Evolutionary conservation across 2,113 vertebrate species (phyloP).

Genomic region (Phrynocephalus versicolor): DNA sequence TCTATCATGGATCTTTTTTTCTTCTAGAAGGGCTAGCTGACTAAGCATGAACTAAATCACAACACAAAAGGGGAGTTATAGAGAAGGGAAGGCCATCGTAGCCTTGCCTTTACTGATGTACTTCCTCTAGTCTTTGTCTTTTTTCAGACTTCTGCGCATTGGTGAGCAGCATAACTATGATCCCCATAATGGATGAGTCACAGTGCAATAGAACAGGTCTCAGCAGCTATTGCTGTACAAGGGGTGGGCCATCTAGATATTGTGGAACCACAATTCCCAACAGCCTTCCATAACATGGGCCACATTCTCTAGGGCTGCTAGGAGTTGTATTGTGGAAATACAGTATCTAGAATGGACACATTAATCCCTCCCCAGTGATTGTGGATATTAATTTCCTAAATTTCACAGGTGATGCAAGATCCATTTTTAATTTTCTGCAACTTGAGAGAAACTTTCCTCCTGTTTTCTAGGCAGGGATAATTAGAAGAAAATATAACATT

Average conservation of each 20-base stretch:
- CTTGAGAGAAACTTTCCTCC: background rate
- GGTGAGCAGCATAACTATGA: background rate
- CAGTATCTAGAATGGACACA: background rate
- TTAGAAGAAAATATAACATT: background rate
- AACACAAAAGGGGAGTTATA: background rate
- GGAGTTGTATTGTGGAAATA: background rate
- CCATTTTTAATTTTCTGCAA: background rate
- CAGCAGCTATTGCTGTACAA: background rate
- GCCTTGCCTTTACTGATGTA: background rate
- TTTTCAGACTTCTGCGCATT: background rate
- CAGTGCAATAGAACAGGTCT: background rate
- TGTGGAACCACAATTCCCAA: background rate
- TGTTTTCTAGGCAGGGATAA: background rate
- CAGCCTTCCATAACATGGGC: background rate
- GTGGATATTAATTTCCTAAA: background rate
- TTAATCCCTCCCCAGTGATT: background rate
- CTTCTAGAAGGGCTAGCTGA: background rate
- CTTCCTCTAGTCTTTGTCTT: background rate
- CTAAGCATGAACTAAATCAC: background rate
- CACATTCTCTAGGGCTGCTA: background rate
- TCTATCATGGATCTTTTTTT: background rate
- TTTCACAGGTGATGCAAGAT: background rate
- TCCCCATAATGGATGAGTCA: background rate
- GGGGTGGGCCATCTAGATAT: background rate
- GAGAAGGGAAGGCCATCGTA: background rate